Percentiles rank a stretch among this genome's conserved stretches.
Evolutionary conservation across 2,888 invertebrate species (phyloP).

Genomic region (Mycalesis mineus): DNA sequence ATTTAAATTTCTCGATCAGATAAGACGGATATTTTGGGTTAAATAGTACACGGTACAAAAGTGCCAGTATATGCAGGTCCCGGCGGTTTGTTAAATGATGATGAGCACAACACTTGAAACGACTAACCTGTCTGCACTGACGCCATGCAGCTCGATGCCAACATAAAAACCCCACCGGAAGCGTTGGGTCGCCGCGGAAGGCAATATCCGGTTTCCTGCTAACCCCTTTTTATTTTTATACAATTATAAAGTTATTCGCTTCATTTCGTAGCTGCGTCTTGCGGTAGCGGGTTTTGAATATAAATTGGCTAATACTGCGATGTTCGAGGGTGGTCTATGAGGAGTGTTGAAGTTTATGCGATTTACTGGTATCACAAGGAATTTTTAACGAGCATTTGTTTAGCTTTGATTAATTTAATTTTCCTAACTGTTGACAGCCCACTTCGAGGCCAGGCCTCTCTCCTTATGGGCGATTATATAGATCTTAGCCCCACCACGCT

Average conservation of each 20-base stretch:
- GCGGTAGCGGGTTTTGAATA: slow-evolving; percentile 46
- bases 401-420: too few species aligned
- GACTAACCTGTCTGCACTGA: slow-evolving; percentile 19
- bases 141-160: slow-evolving; percentile 23
- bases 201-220: slow-evolving; percentile 69
- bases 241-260: slow-evolving; percentile 70
- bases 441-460: too few species aligned
- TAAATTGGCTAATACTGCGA: slow-evolving; percentile 44
- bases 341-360: slow-evolving; percentile 18
- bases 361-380: slow-evolving; percentile 6
- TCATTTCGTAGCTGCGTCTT: slow-evolving; percentile 52
- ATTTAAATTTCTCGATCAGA: too few species aligned
- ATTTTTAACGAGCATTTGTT: too few species aligned
- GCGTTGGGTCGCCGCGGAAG: slow-evolving; percentile 67
- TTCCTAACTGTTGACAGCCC: too few species aligned
- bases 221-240: slow-evolving; percentile 68
- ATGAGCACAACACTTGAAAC: slow-evolving; percentile 17
- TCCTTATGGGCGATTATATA: too few species aligned
- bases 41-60: too few species aligned
- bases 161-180: slow-evolving; percentile 39
- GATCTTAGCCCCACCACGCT: too few species aligned
- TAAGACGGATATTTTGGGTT: too few species aligned
- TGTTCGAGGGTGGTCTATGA: slow-evolving; percentile 25
- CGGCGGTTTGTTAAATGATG: too few species aligned
- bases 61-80: too few species aligned